phyloP scores from a whole-genome alignment of 2,113 vertebrate genomes.

The Zonotrichia leucophrys region DNA sequence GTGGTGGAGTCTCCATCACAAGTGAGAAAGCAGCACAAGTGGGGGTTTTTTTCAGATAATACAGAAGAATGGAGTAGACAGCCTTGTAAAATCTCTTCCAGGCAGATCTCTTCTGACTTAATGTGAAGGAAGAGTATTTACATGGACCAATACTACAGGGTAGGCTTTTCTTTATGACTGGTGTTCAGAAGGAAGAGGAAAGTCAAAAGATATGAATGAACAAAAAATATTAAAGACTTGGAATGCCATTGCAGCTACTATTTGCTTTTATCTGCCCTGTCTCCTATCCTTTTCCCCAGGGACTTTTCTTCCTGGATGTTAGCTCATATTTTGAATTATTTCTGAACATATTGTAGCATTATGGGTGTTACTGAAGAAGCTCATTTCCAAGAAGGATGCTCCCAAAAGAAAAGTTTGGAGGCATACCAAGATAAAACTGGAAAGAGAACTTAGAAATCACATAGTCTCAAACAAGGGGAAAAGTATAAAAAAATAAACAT shows the following conservation, averaged over 20 bases:
- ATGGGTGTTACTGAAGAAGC: background rate
- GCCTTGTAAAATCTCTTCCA: background rate
- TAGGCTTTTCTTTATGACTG: background rate
- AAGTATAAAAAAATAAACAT: background rate
- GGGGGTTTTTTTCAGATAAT: background rate
- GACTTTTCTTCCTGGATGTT: background rate
- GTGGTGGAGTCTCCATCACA: background rate
- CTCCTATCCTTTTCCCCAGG: background rate
- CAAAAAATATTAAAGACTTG: background rate
- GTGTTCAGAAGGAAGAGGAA: background rate
- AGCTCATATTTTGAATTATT: background rate
- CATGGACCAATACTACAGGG: background rate
- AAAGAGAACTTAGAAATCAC: background rate
- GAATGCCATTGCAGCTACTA: background rate
- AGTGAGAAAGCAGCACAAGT: background rate
- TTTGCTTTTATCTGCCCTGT: background rate
- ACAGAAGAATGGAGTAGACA: background rate
- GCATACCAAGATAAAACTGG: background rate
- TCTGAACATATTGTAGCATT: background rate
- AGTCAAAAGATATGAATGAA: background rate
- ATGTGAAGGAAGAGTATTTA: background rate
- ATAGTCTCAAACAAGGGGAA: background rate
- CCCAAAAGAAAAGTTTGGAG: background rate
- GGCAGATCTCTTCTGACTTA: background rate
- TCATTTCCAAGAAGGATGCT: background rate